A percentile compares a stretch with the other conserved stretches of the same genome.
Evolutionary conservation across 2,797 vertebrate species (phyloP).

Genomic region (Betta splendens): DNA sequence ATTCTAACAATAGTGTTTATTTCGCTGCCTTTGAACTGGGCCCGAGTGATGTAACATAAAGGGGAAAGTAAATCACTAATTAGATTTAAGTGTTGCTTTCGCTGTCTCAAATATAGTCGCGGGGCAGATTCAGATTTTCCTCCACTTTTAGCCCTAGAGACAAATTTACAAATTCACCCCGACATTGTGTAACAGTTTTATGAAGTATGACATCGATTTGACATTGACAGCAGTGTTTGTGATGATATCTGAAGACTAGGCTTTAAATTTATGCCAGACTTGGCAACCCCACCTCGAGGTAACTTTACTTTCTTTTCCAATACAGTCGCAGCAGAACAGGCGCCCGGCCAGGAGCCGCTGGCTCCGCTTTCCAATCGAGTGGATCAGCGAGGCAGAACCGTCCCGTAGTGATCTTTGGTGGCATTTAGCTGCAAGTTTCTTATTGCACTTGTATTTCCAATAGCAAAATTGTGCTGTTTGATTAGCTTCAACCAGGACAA

Average conservation of each 20-base stretch:
- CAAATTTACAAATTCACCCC: conserved; percentile 20
- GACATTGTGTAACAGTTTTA: conserved; percentile 41
- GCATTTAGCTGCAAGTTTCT: conserved; percentile 2
- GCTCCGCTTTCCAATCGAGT: conserved; percentile 42
- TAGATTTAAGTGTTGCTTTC: conserved; percentile 43
- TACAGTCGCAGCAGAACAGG: conserved; percentile 33
- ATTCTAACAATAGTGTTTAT: conserved; percentile 77
- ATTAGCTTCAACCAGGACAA: no score
- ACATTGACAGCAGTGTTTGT: conserved; percentile 40
- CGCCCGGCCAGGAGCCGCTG: conserved; percentile 46
- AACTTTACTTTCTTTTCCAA: conserved; percentile 56
- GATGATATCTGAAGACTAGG: conserved; percentile 36
- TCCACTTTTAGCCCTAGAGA: conserved; percentile 8
- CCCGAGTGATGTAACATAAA: conserved; percentile 39
- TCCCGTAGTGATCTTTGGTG: conserved; percentile 15
- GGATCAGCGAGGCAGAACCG: conserved; percentile 46
- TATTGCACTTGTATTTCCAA: neutral
- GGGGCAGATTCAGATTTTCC: conserved; percentile 6
- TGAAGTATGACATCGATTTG: conserved; percentile 43
- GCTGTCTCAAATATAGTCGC: conserved; percentile 38
- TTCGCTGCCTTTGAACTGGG: conserved; percentile 60
- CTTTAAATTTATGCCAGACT: conserved; percentile 49
- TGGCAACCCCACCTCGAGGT: conserved; percentile 41
- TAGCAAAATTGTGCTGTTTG: no score
- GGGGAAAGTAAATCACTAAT: conserved; percentile 45